Evolutionary conservation across 2,113 vertebrate genomes (phyloP).

Genomic region (Microcebus tavaratra): DNA sequence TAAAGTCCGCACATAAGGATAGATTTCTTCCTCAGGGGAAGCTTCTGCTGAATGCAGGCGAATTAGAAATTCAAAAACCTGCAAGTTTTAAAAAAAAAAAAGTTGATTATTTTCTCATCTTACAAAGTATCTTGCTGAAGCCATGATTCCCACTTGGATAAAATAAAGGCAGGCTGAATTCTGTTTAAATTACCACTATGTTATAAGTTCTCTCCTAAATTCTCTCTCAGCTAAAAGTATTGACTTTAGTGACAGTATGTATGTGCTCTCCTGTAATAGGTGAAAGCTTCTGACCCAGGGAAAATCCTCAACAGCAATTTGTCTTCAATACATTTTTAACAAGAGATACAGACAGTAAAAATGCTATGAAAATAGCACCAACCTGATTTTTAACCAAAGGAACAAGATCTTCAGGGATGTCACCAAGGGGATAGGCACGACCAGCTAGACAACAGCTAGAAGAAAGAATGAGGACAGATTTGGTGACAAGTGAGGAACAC

Average conservation of each 20-base stretch:
- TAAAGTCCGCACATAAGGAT: constrained; percentile 93
- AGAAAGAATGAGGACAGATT: constrained; percentile 39
- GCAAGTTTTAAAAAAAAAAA: background rate
- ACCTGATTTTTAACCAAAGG: constrained; percentile 98
- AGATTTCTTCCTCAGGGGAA: constrained; percentile 92
- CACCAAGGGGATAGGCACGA: constrained; percentile 95
- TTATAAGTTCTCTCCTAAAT: background rate
- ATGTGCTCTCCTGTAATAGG: background rate
- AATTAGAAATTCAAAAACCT: constrained; percentile 99
- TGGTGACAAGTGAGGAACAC: background rate
- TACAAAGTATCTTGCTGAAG: background rate
- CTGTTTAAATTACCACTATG: background rate
- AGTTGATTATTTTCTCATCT: constrained; percentile 19
- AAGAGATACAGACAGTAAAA: background rate
- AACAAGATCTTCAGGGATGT: constrained; percentile 97
- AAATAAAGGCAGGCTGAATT: constrained; percentile 11
- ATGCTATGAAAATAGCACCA: constrained; percentile 50
- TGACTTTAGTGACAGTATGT: background rate
- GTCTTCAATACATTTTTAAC: background rate
- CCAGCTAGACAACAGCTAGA: constrained; percentile 94
- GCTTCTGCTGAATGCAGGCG: constrained; percentile 93
- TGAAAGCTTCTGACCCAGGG: background rate
- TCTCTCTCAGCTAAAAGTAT: background rate
- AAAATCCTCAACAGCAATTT: background rate
- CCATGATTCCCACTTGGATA: background rate